Conservation (phyloP, 37 sponge, comb jelly and placozoan species). For the Chondrilla cf. caribensis region DNA sequence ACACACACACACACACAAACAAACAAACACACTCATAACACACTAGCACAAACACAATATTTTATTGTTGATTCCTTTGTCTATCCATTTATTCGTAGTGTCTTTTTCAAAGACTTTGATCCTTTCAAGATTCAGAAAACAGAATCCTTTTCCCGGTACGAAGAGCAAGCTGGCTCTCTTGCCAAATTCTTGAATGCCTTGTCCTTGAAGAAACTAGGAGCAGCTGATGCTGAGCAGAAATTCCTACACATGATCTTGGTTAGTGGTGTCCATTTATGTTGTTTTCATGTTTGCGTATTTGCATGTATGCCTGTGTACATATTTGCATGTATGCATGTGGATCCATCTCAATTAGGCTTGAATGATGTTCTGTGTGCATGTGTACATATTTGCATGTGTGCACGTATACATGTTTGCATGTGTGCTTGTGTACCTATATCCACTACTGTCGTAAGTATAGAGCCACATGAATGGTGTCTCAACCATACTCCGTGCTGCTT, state of each 20-base stretch:
- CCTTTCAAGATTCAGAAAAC: slow-evolving; percentile 81
- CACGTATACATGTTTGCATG: slow-evolving; percentile 1
- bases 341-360: no score
- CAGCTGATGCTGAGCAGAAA: slow-evolving; percentile 12
- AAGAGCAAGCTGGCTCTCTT: neutral
- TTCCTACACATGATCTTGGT: slow-evolving; percentile 73
- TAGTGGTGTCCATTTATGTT: neutral
- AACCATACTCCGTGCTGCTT: neutral
- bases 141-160: slow-evolving; percentile 37
- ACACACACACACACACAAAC: no score
- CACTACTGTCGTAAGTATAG: no score
- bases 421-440: neutral
- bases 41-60: neutral
- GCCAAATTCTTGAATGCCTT: neutral
- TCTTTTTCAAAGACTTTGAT: slow-evolving; percentile 65
- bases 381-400: neutral
- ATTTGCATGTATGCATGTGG: slow-evolving; percentile 29
- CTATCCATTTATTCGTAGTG: slow-evolving; percentile 18
- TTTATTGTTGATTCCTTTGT: neutral
- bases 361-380: slow-evolving; percentile 21
- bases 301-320: slow-evolving; percentile 21
- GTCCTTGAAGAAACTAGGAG: neutral
- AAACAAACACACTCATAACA: neutral
- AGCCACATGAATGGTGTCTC: neutral
- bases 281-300: neutral